Percentiles rank a stretch among this genome's conserved stretches.
phyloP scores from a whole-genome alignment of 2,113 vertebrate species.

The Scomber japonicus region DNA sequence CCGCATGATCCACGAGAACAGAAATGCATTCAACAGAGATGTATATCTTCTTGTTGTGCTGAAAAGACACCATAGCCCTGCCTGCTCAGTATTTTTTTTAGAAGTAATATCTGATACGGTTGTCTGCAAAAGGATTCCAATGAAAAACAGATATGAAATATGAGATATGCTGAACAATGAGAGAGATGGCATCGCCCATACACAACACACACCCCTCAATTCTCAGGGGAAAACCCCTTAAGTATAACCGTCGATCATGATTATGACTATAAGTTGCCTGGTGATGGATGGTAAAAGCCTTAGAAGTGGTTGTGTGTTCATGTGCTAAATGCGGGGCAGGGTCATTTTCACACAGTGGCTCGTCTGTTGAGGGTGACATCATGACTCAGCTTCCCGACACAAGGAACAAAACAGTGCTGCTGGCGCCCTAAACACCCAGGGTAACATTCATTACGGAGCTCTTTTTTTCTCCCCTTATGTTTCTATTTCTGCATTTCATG shows the following conservation, averaged over 20 bases:
- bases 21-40: neutral
- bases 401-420: constrained; percentile 41
- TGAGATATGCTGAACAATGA: constrained; percentile 37
- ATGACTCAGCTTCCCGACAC: constrained; percentile 22
- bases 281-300: constrained; percentile 44
- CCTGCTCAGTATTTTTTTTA: neutral
- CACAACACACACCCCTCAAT: constrained; percentile 24
- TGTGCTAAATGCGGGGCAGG: constrained; percentile 48
- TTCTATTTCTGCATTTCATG: constrained; percentile 8
- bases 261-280: constrained; percentile 43
- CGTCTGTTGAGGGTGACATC: constrained; percentile 41
- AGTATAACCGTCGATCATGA: constrained; percentile 57
- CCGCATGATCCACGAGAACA: neutral
- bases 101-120: constrained; percentile 9
- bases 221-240: constrained; percentile 41
- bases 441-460: constrained; percentile 22
- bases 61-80: neutral
- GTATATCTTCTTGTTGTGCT: neutral
- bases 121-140: neutral
- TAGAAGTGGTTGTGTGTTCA: constrained; percentile 54
- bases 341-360: constrained; percentile 53
- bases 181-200: constrained; percentile 10
- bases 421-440: neutral
- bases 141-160: neutral
- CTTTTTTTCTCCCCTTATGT: neutral